Conservation (phyloP, 2,888 invertebrate species). For the Cordilura impudica region DNA sequence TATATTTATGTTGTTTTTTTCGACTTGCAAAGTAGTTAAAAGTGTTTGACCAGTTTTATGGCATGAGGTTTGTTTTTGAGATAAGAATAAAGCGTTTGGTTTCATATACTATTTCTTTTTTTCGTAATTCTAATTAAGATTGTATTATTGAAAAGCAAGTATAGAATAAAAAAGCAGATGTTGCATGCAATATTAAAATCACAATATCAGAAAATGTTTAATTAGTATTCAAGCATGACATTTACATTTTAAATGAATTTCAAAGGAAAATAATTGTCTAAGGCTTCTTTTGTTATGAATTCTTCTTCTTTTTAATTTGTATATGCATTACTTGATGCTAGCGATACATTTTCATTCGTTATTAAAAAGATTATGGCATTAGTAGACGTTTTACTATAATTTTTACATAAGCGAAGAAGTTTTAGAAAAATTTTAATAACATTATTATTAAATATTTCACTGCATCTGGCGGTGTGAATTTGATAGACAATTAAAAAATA, state of each 20-base stretch:
- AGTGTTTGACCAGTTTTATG: constrained; percentile 39
- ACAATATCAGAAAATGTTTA: constrained; percentile 38
- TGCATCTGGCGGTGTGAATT: too few species aligned
- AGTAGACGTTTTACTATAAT: too few species aligned
- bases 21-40: constrained; percentile 12
- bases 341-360: background rate
- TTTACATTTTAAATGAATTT: background rate
- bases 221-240: constrained; percentile 38
- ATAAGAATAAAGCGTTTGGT: background rate
- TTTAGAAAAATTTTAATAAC: too few species aligned
- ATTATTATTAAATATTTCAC: too few species aligned
- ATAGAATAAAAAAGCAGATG: constrained; percentile 32
- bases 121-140: constrained; percentile 50
- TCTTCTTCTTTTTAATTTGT: background rate
- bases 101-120: background rate
- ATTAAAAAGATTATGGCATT: background rate
- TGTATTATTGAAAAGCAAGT: constrained; percentile 1
- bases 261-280: background rate
- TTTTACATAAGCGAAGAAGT: too few species aligned
- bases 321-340: background rate
- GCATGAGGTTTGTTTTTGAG: constrained; percentile 23
- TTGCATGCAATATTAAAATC: constrained; percentile 41
- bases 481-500: too few species aligned
- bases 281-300: background rate
- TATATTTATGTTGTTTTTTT: background rate